Base-by-base conservation (phyloP, 2,888 invertebrate species). In the Odontothrips loti region DNA sequence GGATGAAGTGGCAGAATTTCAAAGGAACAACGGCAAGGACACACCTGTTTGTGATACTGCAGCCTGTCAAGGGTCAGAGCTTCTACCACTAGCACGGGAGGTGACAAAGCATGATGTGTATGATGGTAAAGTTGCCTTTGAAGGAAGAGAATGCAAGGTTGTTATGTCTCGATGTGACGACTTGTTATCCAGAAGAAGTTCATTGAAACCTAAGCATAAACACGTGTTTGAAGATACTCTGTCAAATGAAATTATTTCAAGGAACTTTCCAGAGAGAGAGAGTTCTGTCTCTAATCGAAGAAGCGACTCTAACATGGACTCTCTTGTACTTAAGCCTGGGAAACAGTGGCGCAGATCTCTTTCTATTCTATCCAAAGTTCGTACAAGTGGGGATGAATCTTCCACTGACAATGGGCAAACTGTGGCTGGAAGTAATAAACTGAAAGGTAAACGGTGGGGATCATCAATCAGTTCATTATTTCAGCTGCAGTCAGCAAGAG, bases 291-390 rank as follows among this genome's bases (percentile, higher is more conserved):
- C 4, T 12, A 10, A 23, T 27, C 12, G 12, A 12, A 27, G 27
- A 9, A n/a, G 23, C 23, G 23, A 27, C 9, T 23, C 27, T 27
- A 23, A 23, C 0, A 11, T 27, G 8, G 68, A 75, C 12, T 12
- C 68, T 27, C 23, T 75, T 27, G 9, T 75, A 1, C 23, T 75
- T 9, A 75, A 27, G 27, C 68, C 68, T 4, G 68, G 68, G 3
- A 75, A 75, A 12, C 68, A 75, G 23, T 75, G 68, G 68, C 68
- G 68, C 12, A 75, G 68, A 27, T 75, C 68, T 11, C 27, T 75
- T 8, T 75, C 68, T 27, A 75, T 75, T 75, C 12, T 75, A 1
- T 27, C 68, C 9, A 75, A 27, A 75, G 10, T 75, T 12, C n/a
- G 68, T 12, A 8, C 12, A 4, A 75, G 68, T 27, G 9, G 12